Evolutionary conservation across 2,888 invertebrate genomes (phyloP).

Genomic region (Didymodactylos carnosus): DNA sequence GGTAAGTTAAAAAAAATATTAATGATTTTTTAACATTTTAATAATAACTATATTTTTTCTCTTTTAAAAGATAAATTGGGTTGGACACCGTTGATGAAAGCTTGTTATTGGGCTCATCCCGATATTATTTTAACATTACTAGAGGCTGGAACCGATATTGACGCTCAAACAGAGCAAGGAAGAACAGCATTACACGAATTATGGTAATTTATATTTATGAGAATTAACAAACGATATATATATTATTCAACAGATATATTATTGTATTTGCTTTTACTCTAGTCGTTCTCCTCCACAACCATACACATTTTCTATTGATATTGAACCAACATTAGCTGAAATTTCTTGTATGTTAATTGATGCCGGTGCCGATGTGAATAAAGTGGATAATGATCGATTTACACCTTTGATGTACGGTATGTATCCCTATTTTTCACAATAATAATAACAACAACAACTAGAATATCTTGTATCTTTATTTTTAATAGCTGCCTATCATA

Average conservation of each 20-base stretch:
- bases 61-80: conserved; percentile 24
- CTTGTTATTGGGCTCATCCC: conserved; percentile 32
- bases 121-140: conserved; percentile 25
- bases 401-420: background rate
- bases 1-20: background rate
- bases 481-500: conserved; percentile 9
- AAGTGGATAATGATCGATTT: conserved; percentile 1
- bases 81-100: conserved; percentile 33
- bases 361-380: conserved; percentile 8
- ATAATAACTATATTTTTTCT: background rate
- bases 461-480: background rate
- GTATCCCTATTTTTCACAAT: too few relatives aligned
- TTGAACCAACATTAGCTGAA: conserved; percentile 3
- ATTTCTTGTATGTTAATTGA: conserved; percentile 8
- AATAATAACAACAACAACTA: too few relatives aligned
- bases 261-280: too few relatives aligned
- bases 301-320: background rate
- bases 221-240: background rate
- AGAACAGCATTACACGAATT: conserved; percentile 13
- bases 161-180: background rate
- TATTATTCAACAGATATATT: too few relatives aligned
- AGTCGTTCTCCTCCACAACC: background rate
- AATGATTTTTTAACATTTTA: background rate
- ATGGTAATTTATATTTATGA: background rate
- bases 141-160: conserved; percentile 23